Conservation (phyloP, 2,113 vertebrate genomes). For the Phyllostomus hastatus region DNA sequence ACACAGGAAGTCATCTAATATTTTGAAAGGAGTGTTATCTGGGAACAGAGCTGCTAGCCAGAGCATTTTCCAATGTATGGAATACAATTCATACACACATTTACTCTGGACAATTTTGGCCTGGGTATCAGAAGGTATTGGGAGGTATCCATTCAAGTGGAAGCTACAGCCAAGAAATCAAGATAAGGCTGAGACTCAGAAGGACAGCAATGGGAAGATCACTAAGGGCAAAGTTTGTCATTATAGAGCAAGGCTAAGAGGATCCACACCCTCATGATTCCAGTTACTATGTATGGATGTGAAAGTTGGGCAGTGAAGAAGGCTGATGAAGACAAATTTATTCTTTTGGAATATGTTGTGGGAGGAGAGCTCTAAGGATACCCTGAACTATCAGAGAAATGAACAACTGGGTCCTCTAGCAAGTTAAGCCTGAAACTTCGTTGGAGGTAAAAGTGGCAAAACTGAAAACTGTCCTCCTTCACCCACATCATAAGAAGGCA, state of each 20-base stretch:
- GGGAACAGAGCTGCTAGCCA: background rate
- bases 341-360: background rate
- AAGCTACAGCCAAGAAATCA: background rate
- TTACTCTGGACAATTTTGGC: background rate
- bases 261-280: no score
- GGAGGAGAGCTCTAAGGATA: background rate
- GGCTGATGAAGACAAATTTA: background rate
- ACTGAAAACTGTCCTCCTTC: background rate
- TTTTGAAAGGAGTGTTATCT: constrained; percentile 16
- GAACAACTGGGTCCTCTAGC: background rate
- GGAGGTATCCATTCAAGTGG: background rate
- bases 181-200: background rate
- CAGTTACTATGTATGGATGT: background rate
- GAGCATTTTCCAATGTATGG: background rate
- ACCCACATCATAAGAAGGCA: background rate
- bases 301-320: background rate
- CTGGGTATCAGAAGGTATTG: background rate
- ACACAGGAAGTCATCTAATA: accelerated
- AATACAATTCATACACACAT: background rate
- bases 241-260: background rate
- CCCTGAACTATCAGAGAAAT: background rate
- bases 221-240: background rate
- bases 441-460: background rate
- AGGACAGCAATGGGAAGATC: background rate
- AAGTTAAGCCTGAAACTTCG: background rate